Conservation (phyloP, 2,888 invertebrate species). For the Hyalella azteca region DNA sequence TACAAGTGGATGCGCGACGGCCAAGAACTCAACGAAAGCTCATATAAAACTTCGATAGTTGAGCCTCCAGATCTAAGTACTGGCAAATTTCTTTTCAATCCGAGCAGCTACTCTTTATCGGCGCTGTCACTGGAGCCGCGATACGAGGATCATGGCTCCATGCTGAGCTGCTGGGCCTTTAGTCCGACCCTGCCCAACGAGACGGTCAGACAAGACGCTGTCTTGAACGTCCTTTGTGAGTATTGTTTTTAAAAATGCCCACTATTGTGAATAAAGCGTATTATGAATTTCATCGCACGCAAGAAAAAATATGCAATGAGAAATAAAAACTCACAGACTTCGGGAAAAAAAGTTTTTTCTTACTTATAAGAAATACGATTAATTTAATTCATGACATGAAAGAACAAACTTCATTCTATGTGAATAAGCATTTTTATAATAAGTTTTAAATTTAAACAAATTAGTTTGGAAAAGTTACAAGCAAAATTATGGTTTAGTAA, state of each 20-base stretch:
- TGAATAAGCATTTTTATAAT: too few relatives aligned
- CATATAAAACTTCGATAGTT: background rate
- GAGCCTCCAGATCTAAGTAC: background rate
- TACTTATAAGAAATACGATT: too few relatives aligned
- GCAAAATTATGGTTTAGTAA: too few relatives aligned
- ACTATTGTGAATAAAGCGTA: too few relatives aligned
- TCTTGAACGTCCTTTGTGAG: constrained; percentile 19
- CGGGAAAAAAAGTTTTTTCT: too few relatives aligned
- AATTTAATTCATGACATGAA: too few relatives aligned
- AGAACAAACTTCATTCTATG: too few relatives aligned
- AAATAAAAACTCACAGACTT: too few relatives aligned
- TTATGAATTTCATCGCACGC: too few relatives aligned
- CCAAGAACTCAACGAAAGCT: background rate
- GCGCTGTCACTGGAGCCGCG: background rate
- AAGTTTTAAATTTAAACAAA: too few relatives aligned
- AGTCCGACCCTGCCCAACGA: constrained; percentile 23
- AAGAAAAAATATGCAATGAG: too few relatives aligned
- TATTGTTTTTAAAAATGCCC: background rate
- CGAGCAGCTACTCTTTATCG: background rate
- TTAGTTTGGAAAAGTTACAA: too few relatives aligned
- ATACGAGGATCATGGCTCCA: background rate
- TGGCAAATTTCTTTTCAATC: background rate
- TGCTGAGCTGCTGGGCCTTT: constrained; percentile 4
- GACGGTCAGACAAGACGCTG: constrained; percentile 5
- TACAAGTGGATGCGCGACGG: constrained; percentile 13